Percentiles rank a stretch among this genome's conserved stretches.
These are phyloP conservation scores for Oxystoma pomonae DNA, from an alignment of 2,888 invertebrate genomes.

Conservation along the genomic window DNA sequence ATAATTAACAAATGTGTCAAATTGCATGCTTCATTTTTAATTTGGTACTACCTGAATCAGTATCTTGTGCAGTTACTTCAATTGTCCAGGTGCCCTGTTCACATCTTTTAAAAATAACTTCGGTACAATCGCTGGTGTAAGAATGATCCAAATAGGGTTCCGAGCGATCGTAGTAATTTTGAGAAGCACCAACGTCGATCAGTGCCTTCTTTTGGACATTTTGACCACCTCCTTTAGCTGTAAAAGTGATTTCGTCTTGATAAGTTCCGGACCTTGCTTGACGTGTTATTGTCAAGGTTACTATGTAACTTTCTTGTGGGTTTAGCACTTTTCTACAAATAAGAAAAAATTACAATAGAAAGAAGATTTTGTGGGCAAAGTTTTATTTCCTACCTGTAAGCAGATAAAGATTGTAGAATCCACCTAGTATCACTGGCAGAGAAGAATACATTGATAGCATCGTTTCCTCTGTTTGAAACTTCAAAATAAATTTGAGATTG, in stretches of 20 bases:
- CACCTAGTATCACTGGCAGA: constrained; percentile 57
- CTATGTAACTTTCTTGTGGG: constrained; percentile 53
- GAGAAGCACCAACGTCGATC: constrained; percentile 43
- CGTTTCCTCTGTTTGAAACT: constrained; percentile 66
- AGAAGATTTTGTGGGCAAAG: constrained; percentile 3
- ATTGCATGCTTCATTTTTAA: neutral
- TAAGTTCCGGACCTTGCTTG: constrained; percentile 40
- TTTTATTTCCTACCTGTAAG: constrained; percentile 49
- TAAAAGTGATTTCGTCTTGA: constrained; percentile 61
- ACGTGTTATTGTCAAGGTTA: constrained; percentile 47
- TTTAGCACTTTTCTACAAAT: constrained; percentile 32
- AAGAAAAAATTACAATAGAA: neutral
- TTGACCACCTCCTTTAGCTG: constrained; percentile 47
- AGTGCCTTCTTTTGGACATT: constrained; percentile 45
- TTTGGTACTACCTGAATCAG: constrained; percentile 54
- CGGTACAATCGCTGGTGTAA: constrained; percentile 48
- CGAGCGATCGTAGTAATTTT: constrained; percentile 29
- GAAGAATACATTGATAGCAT: constrained; percentile 54
- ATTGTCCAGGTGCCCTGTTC: constrained; percentile 66
- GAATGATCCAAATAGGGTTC: constrained; percentile 38
- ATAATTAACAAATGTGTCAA: too few species aligned
- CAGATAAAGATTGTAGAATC: constrained; percentile 55
- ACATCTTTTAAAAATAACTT: constrained; percentile 52
- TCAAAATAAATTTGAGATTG: constrained; percentile 59
- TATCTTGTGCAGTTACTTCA: constrained; percentile 63